Evolutionary conservation across 2,888 invertebrate genomes (phyloP).

Genomic region (Pristionchus entomophagus): DNA sequence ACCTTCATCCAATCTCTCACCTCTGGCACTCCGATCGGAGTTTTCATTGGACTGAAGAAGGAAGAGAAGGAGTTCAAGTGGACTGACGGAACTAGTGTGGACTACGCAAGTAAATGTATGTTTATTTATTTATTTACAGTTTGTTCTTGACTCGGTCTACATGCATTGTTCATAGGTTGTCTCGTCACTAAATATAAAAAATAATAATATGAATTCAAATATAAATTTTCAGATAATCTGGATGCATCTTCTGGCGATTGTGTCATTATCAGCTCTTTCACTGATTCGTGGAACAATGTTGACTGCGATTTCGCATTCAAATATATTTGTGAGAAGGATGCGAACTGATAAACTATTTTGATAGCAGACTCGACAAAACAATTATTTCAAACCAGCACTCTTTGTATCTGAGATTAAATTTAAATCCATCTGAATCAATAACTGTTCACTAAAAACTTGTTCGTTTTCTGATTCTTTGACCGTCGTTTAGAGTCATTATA

Average conservation of each 20-base stretch:
- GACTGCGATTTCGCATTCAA: slow-evolving; percentile 16
- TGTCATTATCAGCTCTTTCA: background rate
- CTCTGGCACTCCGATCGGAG: background rate
- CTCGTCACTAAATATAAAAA: no score
- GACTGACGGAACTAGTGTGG: background rate
- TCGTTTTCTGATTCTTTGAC: no score
- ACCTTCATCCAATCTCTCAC: background rate
- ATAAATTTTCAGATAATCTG: background rate
- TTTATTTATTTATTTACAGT: background rate
- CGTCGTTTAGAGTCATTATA: no score
- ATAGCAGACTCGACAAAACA: no score
- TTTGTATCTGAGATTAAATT: no score
- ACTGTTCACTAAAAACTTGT: no score
- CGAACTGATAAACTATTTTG: background rate
- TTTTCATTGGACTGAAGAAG: slow-evolving; percentile 24
- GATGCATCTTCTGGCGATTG: slow-evolving; percentile 7
- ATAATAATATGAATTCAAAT: background rate
- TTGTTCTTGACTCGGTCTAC: background rate
- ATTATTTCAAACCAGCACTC: no score
- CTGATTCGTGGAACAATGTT: background rate
- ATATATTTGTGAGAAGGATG: slow-evolving; percentile 2
- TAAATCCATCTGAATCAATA: no score
- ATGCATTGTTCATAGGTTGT: no score
- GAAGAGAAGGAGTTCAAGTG: background rate
- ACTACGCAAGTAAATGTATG: slow-evolving; percentile 11